Evolutionary conservation across 2,113 vertebrate genomes (phyloP), one percentile per base, ranked within the genome.

Genomic region (Myrmecophaga tridactyla): DNA sequence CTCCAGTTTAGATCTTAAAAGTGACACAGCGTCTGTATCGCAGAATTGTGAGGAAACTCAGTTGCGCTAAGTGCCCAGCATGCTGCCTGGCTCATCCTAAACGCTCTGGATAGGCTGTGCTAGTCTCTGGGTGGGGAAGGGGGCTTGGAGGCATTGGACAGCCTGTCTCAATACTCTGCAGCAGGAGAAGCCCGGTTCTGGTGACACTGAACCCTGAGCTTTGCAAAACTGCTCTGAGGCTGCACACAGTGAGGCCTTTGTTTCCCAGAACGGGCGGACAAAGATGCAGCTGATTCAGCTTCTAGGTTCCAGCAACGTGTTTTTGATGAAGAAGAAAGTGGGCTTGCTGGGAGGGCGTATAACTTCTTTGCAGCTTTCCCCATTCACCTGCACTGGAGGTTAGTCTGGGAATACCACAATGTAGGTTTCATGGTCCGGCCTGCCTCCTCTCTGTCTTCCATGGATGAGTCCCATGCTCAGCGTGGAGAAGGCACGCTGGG

Each of bases 221-320:
- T 46, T 11, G 27, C 48, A 51, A 13, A 51, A n/a, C 48, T 10
- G 6, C 48, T 51, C 11, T 10, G 14, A 34, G n/a, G 21, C n/a
- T n/a, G n/a, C n/a, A n/a, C n/a, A n/a, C n/a, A n/a, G n/a, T 34
- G 13, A 84, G 41, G 12, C 41, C 48, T 41, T 65, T 39, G 7
- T 15, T 62, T 90, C 63, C 82, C 21, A 31, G 73, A 48, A 23
- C 34, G 41, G 67, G 58, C 2, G 15, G 70, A 43, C 77, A 58
- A 21, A 46, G 8, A 13, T 7, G 2, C 17, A 6, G 31, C 11
- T 0, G 7, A 4, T 6, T 1, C 6, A 15, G 18, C 4, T 0
- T 75, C 46, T 80, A 0, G 12, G 2, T 27, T 48, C 63, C 15
- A 29, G n/a, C 5, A 25, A 20, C 12, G 2, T 39, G 65, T 39